Percentiles rank a stretch among this genome's conserved stretches.
Conservation (phyloP, 1,140 invertebrate species). For the Oncopodura yosiiana region DNA sequence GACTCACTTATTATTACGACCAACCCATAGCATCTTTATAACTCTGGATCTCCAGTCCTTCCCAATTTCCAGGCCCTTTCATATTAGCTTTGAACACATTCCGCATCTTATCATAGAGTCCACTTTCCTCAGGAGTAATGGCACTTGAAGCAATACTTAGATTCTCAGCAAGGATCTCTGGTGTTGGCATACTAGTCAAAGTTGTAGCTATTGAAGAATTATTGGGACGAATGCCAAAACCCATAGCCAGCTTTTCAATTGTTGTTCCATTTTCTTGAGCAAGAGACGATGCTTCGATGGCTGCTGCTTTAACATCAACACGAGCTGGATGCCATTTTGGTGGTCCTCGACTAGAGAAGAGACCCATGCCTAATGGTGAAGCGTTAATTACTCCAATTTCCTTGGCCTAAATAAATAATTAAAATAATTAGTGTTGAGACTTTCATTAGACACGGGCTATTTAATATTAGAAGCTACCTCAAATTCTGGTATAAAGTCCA, state of each 20-base stretch:
- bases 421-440: background rate
- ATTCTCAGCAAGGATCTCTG: slow-evolving; percentile 29
- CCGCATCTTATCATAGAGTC: slow-evolving; percentile 13
- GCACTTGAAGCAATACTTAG: slow-evolving; percentile 18
- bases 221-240: slow-evolving; percentile 19
- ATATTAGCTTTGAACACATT: slow-evolving; percentile 13
- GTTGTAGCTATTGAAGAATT: slow-evolving; percentile 26
- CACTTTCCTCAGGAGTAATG: slow-evolving; percentile 9
- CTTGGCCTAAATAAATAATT: slow-evolving; percentile 47
- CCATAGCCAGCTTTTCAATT: slow-evolving; percentile 21
- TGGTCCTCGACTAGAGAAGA: slow-evolving; percentile 64
- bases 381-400: slow-evolving; percentile 74
- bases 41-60: too few species aligned
- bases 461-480: slow-evolving; percentile 46
- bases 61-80: slow-evolving; percentile 41
- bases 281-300: slow-evolving; percentile 39
- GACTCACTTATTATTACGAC: too few species aligned
- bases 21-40: too few species aligned
- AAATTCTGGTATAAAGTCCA: slow-evolving; percentile 63
- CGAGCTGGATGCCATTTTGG: slow-evolving; percentile 73
- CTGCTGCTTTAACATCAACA: slow-evolving; percentile 52
- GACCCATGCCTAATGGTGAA: slow-evolving; percentile 65
- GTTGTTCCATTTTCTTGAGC: slow-evolving; percentile 35
- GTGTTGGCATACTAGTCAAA: slow-evolving; percentile 28
- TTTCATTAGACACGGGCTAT: too few species aligned